Evolutionary conservation across 2,113 vertebrate species (phyloP), one percentile per base, ranked within the genome.

Genomic region (Nanorana parkeri): DNA sequence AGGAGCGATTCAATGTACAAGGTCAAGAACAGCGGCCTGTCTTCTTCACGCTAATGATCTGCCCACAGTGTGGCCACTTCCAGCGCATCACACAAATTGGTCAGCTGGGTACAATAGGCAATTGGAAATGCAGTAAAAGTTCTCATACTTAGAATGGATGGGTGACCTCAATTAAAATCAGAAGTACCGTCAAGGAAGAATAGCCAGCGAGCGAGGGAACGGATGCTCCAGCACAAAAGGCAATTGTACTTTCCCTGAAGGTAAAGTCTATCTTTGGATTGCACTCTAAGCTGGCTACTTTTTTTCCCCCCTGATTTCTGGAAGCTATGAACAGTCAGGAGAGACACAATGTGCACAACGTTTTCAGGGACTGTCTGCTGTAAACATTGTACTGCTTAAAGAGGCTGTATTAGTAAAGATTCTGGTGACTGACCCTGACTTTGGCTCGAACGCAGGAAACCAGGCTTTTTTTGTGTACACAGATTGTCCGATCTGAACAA

Each of bases 141-240:
- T 69, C 47, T 55, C 47, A 20, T 11, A 54, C 47, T 47, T 23
- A 54, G 19, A 71, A 71, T 71, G 68, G 68, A 71, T 20, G 68
- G 68, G 47, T 60, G 71, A 74, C 54, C 71, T 60, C 26, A 60
- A 58, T 60, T 58, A 74, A 21, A 60, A 29, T 20, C 10, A 20
- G 60, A 15, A 19, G 7, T 73, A 24, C 56, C 17, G 51, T 51
- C 51, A 28, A 55, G 23, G 23, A 52, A 29, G 24, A 56, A 17
- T 55, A 47, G 28, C 68, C 51, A 26, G 68, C 5, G 21, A 47
- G 10, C 23, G 3, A 24, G 41, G 5, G 17, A 28, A 47, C 17
- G 19, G 71, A 58, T 58, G 71, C 69, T n/a, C 15, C 26, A 32
- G 54, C 71, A 74, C 29, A 60, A 74, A 58, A 60, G 71, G 71